Evolutionary conservation across 2,888 invertebrate genomes (phyloP).

Genomic region (Stegophylla sp.): DNA sequence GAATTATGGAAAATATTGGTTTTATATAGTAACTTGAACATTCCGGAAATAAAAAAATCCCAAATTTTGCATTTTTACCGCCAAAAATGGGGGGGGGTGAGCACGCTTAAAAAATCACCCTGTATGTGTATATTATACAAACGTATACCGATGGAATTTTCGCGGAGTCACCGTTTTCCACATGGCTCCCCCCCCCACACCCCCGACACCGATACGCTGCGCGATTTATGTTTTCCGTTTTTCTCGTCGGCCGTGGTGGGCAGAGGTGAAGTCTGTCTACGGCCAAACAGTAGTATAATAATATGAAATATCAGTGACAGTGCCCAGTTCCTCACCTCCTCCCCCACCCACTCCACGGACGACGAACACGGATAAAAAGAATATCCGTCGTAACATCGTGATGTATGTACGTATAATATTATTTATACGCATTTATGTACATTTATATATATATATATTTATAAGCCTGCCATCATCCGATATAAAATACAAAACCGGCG

Average conservation of each 20-base stretch:
- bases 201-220: background rate
- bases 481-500: background rate
- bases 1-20: no score
- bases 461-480: background rate
- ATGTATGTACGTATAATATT: background rate
- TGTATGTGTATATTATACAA: no score
- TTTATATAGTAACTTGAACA: no score
- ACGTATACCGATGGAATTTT: conserved; percentile 20
- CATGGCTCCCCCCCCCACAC: background rate
- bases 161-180: conserved; percentile 35
- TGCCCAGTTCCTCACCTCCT: no score
- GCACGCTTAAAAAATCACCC: no score
- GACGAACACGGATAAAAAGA: background rate
- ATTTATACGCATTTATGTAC: background rate
- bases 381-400: background rate
- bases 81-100: background rate
- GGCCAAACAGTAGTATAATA: no score
- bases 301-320: no score
- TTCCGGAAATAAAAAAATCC: no score
- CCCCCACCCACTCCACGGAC: no score
- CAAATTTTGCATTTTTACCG: no score
- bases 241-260: background rate
- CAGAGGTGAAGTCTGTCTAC: no score
- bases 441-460: no score
- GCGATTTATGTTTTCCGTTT: conserved; percentile 54